A percentile compares a stretch with the other conserved stretches of the same genome.
Evolutionary conservation across 2,797 vertebrate genomes (phyloP).

Genomic region (Orientallactaga sibirica): DNA sequence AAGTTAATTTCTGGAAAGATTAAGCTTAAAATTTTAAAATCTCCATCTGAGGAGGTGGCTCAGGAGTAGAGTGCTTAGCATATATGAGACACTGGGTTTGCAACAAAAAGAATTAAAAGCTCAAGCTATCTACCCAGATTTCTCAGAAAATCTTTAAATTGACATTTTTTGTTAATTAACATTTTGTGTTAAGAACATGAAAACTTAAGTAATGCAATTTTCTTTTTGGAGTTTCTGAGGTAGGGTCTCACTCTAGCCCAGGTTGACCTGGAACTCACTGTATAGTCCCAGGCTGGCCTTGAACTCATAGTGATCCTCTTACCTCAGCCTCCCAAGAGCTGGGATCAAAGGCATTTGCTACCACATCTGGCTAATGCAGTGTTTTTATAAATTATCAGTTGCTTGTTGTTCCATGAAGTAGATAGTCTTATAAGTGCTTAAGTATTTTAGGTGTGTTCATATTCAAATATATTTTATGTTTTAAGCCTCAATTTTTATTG

Average conservation of each 20-base stretch:
- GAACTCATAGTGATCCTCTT: no score
- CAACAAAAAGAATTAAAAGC: background rate
- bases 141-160: slow-evolving; percentile 34
- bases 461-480: slow-evolving; percentile 7
- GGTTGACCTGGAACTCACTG: no score
- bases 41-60: background rate
- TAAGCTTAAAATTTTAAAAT: slow-evolving; percentile 3
- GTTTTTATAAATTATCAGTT: slow-evolving; percentile 18
- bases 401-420: background rate
- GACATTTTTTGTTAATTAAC: slow-evolving; percentile 22
- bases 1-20: slow-evolving; percentile 41
- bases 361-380: no score
- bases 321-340: no score
- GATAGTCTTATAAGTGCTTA: background rate
- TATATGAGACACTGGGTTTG: background rate
- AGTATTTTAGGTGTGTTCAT: slow-evolving; percentile 16
- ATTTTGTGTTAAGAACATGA: background rate
- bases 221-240: no score
- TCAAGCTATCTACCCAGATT: background rate
- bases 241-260: no score
- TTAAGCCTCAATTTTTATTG: slow-evolving; percentile 1
- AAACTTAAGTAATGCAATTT: background rate
- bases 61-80: background rate
- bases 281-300: no score
- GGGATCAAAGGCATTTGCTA: no score